These are phyloP conservation scores for Aphelenchoides bicaudatus DNA, from an alignment of 2,888 invertebrate genomes.

Conservation along the genomic window DNA sequence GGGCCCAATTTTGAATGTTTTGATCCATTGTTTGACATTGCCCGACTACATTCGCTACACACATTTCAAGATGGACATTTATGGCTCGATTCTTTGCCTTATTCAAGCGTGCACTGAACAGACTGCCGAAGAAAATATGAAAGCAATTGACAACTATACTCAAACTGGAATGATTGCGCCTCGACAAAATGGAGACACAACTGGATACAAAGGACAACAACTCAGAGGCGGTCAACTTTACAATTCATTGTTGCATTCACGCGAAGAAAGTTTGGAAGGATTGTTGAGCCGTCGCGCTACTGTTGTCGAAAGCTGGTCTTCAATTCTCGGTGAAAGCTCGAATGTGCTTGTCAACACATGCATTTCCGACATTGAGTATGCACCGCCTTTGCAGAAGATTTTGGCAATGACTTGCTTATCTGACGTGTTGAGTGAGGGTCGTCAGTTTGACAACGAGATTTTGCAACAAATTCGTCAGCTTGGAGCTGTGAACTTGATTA, in stretches of 20 bases:
- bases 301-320: constrained; percentile 4
- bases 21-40: constrained; percentile 27
- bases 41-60: constrained; percentile 33
- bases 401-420: constrained; percentile 15
- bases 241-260: not conserved
- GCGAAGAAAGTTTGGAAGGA: not conserved
- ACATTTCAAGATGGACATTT: constrained; percentile 35
- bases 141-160: not conserved
- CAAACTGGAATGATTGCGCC: constrained; percentile 1
- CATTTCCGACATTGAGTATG: constrained; percentile 14
- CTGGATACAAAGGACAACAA: no score
- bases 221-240: not conserved
- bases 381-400: constrained; percentile 11
- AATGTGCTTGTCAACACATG: constrained; percentile 10
- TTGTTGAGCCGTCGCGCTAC: constrained; percentile 1
- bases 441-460: not conserved
- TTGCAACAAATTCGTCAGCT: not conserved
- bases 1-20: constrained; percentile 22
- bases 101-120: constrained; percentile 15
- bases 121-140: not conserved
- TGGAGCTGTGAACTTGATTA: no score
- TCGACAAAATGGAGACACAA: not conserved
- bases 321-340: constrained; percentile 6
- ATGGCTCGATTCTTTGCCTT: constrained; percentile 13
- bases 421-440: constrained; percentile 12